Percentiles rank a stretch among this genome's conserved stretches.
Evolutionary conservation across 2,888 invertebrate species (phyloP).

Genomic region (Polyploca ridens): DNA sequence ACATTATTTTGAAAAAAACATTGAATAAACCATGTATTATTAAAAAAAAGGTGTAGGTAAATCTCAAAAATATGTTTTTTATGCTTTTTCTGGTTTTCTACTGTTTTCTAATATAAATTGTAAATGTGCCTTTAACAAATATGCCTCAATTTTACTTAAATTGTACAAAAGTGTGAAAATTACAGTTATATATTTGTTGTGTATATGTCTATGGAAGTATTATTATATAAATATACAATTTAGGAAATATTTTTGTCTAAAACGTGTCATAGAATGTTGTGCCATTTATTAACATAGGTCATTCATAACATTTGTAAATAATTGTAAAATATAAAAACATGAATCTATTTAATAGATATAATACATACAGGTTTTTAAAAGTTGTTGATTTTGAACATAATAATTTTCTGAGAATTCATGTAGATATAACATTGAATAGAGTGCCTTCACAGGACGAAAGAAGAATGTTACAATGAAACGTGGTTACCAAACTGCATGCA

Average conservation of each 20-base stretch:
- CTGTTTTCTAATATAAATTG: too few species aligned
- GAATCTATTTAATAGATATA: constrained; percentile 19
- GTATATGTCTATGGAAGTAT: constrained; percentile 52
- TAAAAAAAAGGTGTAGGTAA: too few species aligned
- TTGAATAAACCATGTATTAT: too few species aligned
- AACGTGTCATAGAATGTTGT: constrained; percentile 12
- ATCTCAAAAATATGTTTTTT: not conserved
- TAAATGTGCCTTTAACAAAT: not conserved
- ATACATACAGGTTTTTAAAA: constrained; percentile 19
- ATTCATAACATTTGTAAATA: constrained; percentile 29
- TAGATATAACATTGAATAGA: not conserved
- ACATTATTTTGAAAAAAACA: too few species aligned
- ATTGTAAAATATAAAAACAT: constrained; percentile 15
- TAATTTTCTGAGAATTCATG: too few species aligned
- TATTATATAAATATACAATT: constrained; percentile 31
- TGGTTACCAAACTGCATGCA: constrained; percentile 35
- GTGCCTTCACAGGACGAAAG: not conserved
- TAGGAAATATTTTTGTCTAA: not conserved
- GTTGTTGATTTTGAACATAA: too few species aligned
- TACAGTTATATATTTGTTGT: constrained; percentile 17
- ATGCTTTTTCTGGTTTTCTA: too few species aligned
- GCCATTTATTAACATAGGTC: constrained; percentile 17
- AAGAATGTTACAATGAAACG: not conserved
- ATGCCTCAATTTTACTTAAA: not conserved
- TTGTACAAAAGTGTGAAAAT: not conserved